Evolutionary conservation across 2,888 invertebrate species (phyloP).

Genomic region (Euzetes globulus): DNA sequence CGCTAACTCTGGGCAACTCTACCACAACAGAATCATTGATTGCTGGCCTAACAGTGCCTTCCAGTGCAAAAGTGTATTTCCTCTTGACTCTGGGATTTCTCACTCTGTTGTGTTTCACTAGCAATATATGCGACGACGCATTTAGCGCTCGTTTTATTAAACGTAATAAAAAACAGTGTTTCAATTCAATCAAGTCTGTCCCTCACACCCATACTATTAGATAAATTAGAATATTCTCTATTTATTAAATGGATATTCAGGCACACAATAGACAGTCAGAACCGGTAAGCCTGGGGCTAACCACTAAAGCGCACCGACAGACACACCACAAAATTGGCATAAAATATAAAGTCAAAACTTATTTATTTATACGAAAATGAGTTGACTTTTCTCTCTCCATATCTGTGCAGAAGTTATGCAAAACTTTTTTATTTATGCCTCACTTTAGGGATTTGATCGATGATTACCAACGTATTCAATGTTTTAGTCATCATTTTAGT

Average conservation of each 20-base stretch:
- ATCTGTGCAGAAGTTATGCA: background rate
- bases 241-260: background rate
- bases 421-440: background rate
- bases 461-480: constrained; percentile 13
- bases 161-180: constrained; percentile 7
- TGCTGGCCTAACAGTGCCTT: background rate
- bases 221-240: constrained; percentile 18
- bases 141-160: background rate
- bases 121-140: constrained; percentile 15
- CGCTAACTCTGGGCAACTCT: background rate
- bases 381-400: background rate
- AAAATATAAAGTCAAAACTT: background rate
- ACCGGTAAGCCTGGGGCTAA: constrained; percentile 4
- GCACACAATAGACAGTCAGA: background rate
- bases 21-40: constrained; percentile 1
- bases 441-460: constrained; percentile 20
- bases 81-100: background rate
- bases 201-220: constrained; percentile 29
- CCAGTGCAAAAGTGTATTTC: constrained; percentile 5
- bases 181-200: background rate
- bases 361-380: background rate
- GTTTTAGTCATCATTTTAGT: background rate
- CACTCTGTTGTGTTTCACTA: background rate
- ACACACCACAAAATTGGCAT: background rate
- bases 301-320: background rate